These are phyloP conservation scores for Plebejus argus DNA, from an alignment of 2,888 invertebrate genomes.

Conservation along the genomic window DNA sequence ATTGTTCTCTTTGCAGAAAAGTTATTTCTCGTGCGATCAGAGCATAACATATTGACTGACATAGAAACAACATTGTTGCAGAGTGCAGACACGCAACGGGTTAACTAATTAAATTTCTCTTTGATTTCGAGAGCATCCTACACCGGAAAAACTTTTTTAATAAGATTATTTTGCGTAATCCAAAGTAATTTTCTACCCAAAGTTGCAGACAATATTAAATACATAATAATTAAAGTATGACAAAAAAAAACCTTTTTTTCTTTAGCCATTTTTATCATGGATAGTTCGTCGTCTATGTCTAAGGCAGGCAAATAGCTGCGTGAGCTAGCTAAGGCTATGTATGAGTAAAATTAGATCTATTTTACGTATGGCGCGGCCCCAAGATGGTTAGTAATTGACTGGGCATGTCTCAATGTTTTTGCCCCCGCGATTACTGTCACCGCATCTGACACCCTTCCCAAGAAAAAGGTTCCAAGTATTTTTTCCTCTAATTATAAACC, in stretches of 20 bases:
- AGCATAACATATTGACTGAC: neutral
- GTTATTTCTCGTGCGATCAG: neutral
- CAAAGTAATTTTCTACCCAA: too few species aligned
- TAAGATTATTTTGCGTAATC: too few species aligned
- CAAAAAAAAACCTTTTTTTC: too few species aligned
- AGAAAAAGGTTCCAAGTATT: neutral
- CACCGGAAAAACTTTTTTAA: too few species aligned
- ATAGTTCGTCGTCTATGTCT: neutral
- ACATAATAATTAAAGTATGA: too few species aligned
- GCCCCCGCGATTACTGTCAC: slow-evolving; percentile 10
- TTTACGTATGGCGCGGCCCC: slow-evolving; percentile 8
- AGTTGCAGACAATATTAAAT: neutral
- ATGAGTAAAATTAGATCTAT: neutral
- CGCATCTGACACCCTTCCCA: neutral
- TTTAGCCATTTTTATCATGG: too few species aligned
- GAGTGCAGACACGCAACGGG: neutral
- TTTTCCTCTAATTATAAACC: slow-evolving; percentile 10
- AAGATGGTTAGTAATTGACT: slow-evolving; percentile 19
- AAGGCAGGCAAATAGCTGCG: neutral
- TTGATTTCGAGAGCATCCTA: neutral
- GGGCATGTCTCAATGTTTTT: slow-evolving; percentile 14
- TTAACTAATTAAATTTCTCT: neutral
- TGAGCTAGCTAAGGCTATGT: neutral
- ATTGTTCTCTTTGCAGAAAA: neutral
- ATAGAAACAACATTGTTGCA: neutral